Evolutionary conservation across 2,888 invertebrate genomes (phyloP).

Genomic region (Lottia scabra): DNA sequence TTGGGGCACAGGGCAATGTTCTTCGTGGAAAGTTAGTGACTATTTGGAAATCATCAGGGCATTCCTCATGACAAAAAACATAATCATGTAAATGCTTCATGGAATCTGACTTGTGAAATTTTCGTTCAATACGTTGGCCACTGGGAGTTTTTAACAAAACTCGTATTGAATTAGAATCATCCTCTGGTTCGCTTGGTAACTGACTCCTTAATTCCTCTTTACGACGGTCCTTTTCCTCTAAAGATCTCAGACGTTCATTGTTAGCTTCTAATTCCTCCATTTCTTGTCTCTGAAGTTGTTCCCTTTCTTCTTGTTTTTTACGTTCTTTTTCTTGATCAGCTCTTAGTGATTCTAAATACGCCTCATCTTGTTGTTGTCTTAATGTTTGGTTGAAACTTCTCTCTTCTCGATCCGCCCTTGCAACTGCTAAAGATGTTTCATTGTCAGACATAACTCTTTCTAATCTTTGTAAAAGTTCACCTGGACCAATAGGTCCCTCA

Average conservation of each 20-base stretch:
- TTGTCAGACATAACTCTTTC: slow-evolving; percentile 85
- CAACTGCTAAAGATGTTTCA: slow-evolving; percentile 87
- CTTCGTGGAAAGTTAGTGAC: slow-evolving; percentile 95
- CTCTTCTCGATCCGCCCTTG: slow-evolving; percentile 80
- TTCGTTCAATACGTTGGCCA: slow-evolving; percentile 87
- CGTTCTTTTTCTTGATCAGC: slow-evolving; percentile 90
- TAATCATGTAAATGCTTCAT: slow-evolving; percentile 92
- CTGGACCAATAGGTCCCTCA: slow-evolving; percentile 84
- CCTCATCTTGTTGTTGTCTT: slow-evolving; percentile 92
- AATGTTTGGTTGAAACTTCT: slow-evolving; percentile 81
- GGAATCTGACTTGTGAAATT: slow-evolving; percentile 85
- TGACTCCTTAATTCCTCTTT: slow-evolving; percentile 68
- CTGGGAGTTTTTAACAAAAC: slow-evolving; percentile 92
- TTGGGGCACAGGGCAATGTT: slow-evolving; percentile 78
- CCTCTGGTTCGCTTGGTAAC: slow-evolving; percentile 79
- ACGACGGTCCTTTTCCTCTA: slow-evolving; percentile 65
- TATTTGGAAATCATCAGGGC: slow-evolving; percentile 94
- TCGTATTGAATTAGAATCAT: slow-evolving; percentile 79
- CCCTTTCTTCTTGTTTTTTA: slow-evolving; percentile 69
- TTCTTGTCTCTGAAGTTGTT: slow-evolving; percentile 70
- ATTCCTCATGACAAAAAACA: slow-evolving; percentile 93
- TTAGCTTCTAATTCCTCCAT: slow-evolving; percentile 43
- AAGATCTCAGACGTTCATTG: slow-evolving; percentile 43
- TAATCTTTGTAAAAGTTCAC: slow-evolving; percentile 80
- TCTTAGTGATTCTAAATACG: slow-evolving; percentile 88